Conservation (phyloP, 1,140 invertebrate species). For the Druon quercuslanigerum region DNA sequence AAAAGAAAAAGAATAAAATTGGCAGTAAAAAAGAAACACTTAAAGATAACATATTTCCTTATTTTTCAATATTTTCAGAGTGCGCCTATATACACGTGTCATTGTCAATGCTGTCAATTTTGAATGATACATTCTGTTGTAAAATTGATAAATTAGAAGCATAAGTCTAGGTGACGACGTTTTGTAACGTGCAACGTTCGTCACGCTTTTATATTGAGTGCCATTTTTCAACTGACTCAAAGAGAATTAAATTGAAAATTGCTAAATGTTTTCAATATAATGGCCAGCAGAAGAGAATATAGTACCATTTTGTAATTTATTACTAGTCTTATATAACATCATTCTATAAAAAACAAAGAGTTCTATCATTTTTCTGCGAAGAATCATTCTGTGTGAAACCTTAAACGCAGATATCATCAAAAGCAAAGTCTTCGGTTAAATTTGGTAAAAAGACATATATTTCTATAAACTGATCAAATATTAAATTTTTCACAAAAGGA, state of each 20-base stretch:
- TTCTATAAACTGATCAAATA: too few relatives aligned
- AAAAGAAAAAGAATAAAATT: too few relatives aligned
- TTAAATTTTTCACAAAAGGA: conserved; percentile 2
- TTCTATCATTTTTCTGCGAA: not conserved
- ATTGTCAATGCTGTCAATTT: too few relatives aligned
- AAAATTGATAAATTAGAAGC: too few relatives aligned
- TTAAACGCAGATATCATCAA: not conserved
- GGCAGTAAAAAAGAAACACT: too few relatives aligned
- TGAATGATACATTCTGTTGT: too few relatives aligned
- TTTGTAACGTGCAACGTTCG: not conserved
- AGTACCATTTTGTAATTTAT: conserved; percentile 1
- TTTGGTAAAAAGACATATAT: not conserved
- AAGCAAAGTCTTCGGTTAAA: not conserved
- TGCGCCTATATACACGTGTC: too few relatives aligned
- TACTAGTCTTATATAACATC: not conserved
- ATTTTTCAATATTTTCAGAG: too few relatives aligned
- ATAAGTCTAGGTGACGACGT: too few relatives aligned
- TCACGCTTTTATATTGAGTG: not conserved
- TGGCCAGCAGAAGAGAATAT: not conserved
- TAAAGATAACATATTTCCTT: too few relatives aligned
- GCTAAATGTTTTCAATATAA: not conserved
- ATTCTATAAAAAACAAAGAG: not conserved
- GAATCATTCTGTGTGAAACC: not conserved
- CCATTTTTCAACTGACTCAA: not conserved
- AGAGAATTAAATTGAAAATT: not conserved